These are phyloP conservation scores for Idris sp. DNA, from an alignment of 1,140 invertebrate genomes.

Conservation along the genomic window DNA sequence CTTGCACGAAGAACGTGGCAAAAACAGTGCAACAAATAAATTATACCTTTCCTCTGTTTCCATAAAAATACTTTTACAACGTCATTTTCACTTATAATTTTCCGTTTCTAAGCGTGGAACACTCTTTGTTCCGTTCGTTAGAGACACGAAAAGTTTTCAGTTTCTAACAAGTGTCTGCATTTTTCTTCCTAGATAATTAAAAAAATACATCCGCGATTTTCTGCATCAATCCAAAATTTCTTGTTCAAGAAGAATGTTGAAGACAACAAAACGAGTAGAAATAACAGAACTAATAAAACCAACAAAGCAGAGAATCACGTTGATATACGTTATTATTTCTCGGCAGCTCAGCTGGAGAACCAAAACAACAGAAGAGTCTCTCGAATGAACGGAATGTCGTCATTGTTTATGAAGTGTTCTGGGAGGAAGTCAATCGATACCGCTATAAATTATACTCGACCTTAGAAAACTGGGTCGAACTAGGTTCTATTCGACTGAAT, in stretches of 20 bases:
- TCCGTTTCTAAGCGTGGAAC: slow-evolving; percentile 18
- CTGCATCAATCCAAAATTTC: too few species aligned
- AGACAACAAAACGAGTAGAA: too few species aligned
- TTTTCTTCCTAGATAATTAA: slow-evolving; percentile 1
- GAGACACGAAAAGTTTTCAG: slow-evolving; percentile 9
- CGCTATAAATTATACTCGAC: slow-evolving; percentile 58
- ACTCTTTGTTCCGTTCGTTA: slow-evolving; percentile 17
- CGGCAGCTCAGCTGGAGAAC: slow-evolving; percentile 14
- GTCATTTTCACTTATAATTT: slow-evolving; percentile 58
- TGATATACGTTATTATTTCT: slow-evolving; percentile 24
- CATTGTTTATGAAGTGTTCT: slow-evolving; percentile 50
- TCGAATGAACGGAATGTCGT: slow-evolving; percentile 30
- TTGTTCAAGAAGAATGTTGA: too few species aligned
- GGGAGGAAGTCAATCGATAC: slow-evolving; percentile 37
- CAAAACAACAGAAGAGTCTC: slow-evolving; percentile 24
- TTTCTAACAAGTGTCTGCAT: not conserved
- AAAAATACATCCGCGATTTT: too few species aligned
- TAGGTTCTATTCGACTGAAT: slow-evolving; percentile 41
- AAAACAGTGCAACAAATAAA: slow-evolving; percentile 38
- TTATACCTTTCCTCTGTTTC: slow-evolving; percentile 47
- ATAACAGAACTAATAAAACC: too few species aligned
- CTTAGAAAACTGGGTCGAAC: slow-evolving; percentile 41
- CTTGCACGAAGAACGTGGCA: slow-evolving; percentile 41
- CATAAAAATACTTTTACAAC: slow-evolving; percentile 55
- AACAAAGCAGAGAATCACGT: slow-evolving; percentile 12